Evolutionary conservation across 2,113 vertebrate species (phyloP).

Genomic region (Pollimyrus isidori): DNA sequence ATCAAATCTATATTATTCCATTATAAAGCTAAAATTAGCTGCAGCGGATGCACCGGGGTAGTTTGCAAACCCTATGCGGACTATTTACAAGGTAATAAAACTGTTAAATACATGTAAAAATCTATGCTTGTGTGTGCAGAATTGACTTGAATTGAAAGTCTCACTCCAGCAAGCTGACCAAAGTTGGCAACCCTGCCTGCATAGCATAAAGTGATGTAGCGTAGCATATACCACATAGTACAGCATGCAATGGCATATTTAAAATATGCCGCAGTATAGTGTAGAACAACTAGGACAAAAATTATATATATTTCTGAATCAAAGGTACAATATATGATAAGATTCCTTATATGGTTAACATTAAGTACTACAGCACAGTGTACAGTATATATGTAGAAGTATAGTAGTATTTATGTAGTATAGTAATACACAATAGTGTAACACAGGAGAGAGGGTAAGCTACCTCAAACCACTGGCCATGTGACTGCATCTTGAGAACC

Average conservation of each 20-base stretch:
- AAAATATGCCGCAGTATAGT: background rate
- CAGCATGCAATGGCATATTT: background rate
- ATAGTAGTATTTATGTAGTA: background rate
- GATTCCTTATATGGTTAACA: background rate
- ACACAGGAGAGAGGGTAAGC: background rate
- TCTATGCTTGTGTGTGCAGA: background rate
- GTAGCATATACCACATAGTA: background rate
- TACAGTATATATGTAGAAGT: background rate
- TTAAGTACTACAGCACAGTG: background rate
- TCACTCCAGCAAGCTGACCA: background rate
- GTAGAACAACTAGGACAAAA: background rate
- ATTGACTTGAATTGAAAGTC: background rate
- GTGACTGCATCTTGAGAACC: slow-evolving; percentile 73
- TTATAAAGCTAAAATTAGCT: background rate
- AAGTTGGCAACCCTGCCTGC: background rate
- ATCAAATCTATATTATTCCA: background rate
- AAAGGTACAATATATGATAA: background rate
- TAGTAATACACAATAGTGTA: background rate
- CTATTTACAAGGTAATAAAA: background rate
- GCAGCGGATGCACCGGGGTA: background rate
- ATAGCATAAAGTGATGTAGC: background rate
- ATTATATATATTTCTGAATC: too few species aligned
- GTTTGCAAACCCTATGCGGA: background rate
- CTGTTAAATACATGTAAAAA: background rate
- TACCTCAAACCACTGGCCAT: slow-evolving; percentile 82